A percentile compares a stretch with the other conserved stretches of the same genome.
Conservation (phyloP, 1,140 invertebrate genomes). For the Drosophila truncata region DNA sequence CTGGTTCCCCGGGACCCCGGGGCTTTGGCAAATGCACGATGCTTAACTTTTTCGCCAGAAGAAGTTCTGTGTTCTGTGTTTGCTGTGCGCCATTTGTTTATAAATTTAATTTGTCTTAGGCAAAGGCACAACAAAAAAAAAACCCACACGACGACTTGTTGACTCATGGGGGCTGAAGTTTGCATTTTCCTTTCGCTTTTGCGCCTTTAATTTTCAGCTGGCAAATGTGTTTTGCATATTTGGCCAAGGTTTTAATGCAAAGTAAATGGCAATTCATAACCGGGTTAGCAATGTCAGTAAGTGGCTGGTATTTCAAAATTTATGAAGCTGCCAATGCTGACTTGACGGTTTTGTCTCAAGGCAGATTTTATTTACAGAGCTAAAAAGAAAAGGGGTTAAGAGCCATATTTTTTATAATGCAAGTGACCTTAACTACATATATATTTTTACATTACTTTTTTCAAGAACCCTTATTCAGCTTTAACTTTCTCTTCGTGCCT, state of each 20-base stretch:
- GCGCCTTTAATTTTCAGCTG: slow-evolving; percentile 41
- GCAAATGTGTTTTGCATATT: slow-evolving; percentile 68
- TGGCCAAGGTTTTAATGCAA: slow-evolving; percentile 49
- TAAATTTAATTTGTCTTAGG: slow-evolving; percentile 80
- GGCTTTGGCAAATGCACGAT: slow-evolving; percentile 54
- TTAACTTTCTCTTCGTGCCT: slow-evolving; percentile 4
- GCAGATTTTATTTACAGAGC: not conserved
- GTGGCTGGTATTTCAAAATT: slow-evolving; percentile 4
- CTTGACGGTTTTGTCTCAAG: slow-evolving; percentile 3
- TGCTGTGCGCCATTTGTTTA: slow-evolving; percentile 77
- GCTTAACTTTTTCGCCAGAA: slow-evolving; percentile 54
- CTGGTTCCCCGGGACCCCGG: slow-evolving; percentile 23
- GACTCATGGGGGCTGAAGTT: slow-evolving; percentile 41
- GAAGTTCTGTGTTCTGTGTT: slow-evolving; percentile 63
- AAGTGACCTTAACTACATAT: not conserved
- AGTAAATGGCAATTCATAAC: slow-evolving; percentile 44
- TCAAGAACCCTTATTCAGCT: not conserved
- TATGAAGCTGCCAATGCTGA: slow-evolving; percentile 38
- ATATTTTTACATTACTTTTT: not conserved
- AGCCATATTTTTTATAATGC: not conserved
- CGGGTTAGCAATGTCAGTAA: slow-evolving; percentile 15
- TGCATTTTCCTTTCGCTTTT: slow-evolving; percentile 29
- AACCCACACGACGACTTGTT: slow-evolving; percentile 52
- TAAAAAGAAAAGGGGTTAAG: not conserved
- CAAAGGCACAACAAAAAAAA: slow-evolving; percentile 32